Evolutionary conservation across 2,113 vertebrate genomes (phyloP).

Genomic region (Phyllopteryx taeniolatus): DNA sequence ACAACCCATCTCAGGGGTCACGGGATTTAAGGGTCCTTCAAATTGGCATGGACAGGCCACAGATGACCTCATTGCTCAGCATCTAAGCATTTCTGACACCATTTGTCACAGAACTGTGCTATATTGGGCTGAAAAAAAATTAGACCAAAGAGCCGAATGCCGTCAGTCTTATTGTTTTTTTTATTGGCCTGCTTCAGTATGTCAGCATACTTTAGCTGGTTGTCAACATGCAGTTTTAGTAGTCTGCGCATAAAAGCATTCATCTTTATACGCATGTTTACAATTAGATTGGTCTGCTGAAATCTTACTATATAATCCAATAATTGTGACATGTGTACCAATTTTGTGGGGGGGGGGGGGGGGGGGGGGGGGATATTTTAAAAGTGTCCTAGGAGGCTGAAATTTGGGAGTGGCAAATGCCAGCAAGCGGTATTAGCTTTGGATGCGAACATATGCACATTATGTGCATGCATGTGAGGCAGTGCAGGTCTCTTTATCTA

Average conservation of each 20-base stretch:
- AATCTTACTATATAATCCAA: not conserved
- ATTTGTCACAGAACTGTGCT: not conserved
- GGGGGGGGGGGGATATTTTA: not conserved
- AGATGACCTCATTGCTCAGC: too few species aligned
- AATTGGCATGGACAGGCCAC: not conserved
- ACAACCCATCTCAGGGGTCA: not conserved
- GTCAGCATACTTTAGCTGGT: not conserved
- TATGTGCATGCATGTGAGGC: slow-evolving; percentile 19
- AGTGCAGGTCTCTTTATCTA: slow-evolving; percentile 62
- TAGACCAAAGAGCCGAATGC: not conserved
- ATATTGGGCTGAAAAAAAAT: not conserved
- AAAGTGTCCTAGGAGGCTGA: not conserved
- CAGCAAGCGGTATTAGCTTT: not conserved
- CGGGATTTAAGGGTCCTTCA: not conserved
- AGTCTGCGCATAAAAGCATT: not conserved
- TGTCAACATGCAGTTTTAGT: not conserved
- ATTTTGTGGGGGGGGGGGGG: not conserved
- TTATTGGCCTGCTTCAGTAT: not conserved
- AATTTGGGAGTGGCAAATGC: not conserved
- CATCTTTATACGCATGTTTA: not conserved
- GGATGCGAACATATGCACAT: slow-evolving; percentile 5
- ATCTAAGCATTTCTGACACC: not conserved
- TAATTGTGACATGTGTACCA: not conserved
- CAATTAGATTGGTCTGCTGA: not conserved
- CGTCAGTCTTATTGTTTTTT: not conserved